Evolutionary conservation across 2,113 vertebrate species (phyloP), one percentile per base, ranked within the genome.

Genomic region (Pelecanus crispus): DNA sequence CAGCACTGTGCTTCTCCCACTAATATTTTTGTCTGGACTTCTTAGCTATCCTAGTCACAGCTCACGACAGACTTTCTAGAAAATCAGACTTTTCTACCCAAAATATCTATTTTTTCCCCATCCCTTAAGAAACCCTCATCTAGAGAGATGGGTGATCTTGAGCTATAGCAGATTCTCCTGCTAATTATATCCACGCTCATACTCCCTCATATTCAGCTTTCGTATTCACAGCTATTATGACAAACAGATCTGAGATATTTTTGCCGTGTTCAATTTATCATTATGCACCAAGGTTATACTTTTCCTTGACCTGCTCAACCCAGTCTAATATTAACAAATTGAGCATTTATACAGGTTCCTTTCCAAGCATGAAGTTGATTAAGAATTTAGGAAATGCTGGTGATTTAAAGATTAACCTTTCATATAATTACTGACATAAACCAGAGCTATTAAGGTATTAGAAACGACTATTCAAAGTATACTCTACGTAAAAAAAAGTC

Each of bases 341-440:
- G 91, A 89, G 71, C 62, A n/a, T 90, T 95, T 91, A 90, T 59
- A 72, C 0, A 1, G 25, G 72, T 65, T 68, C 56, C 56, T 94
- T 95, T 78, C 74, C 47, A 77, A 91, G 81, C 91, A 86, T 66
- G 63, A 62, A 92, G 93, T 72, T 92, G 86, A 96, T 91, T 95
- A 92, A 79, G 72, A 93, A 92, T 84, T 87, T 83, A 86, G 85
- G 81, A 85, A 91, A 97, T 59, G 90, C 45, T 93, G 80, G 83
- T 80, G 79, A 97, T 94, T 96, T 94, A 96, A 95, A 96, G 78
- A 93, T 96, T 97, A 97, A 97, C 93, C 89, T 96, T 97, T 95
- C 74, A 47, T 56, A 66, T 90, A 94, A 96, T 94, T 91, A 77
- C 83, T 90, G 92, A 82, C 91, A 88, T 86, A 88, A 80, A 85